Conservation (phyloP, 2,113 vertebrate species). For the Galbula dea region DNA sequence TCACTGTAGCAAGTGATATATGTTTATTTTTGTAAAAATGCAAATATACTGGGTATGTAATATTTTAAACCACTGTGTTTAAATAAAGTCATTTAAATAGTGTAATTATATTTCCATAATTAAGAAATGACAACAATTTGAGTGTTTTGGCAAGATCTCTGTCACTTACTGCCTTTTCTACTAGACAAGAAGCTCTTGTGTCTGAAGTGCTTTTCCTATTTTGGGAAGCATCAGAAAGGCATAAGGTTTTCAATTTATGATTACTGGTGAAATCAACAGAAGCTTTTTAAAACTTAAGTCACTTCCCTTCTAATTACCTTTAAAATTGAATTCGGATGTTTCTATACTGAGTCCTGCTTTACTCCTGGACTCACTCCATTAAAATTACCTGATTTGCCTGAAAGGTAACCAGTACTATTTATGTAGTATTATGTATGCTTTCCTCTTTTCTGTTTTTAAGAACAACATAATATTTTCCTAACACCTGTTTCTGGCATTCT, state of each 20-base stretch:
- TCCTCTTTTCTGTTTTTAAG: neutral
- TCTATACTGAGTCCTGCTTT: neutral
- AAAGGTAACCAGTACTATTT: neutral
- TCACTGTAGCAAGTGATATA: neutral
- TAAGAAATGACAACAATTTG: neutral
- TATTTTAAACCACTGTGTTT: neutral
- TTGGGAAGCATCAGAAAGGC: neutral
- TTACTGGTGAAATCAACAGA: neutral
- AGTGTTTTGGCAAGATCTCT: neutral
- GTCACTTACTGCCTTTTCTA: neutral
- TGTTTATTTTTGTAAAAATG: neutral
- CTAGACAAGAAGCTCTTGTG: neutral
- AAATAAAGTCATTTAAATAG: neutral
- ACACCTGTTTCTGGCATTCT: neutral
- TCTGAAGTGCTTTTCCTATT: neutral
- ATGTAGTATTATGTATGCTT: neutral
- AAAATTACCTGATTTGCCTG: neutral
- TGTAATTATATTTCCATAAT: neutral
- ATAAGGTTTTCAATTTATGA: neutral
- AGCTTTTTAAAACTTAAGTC: neutral
- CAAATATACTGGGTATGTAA: neutral
- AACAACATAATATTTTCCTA: neutral
- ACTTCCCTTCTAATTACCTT: neutral
- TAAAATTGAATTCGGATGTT: neutral
- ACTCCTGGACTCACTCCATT: neutral